Evolutionary conservation across 2,797 vertebrate species (phyloP).

Genomic region (Argya squamiceps): DNA sequence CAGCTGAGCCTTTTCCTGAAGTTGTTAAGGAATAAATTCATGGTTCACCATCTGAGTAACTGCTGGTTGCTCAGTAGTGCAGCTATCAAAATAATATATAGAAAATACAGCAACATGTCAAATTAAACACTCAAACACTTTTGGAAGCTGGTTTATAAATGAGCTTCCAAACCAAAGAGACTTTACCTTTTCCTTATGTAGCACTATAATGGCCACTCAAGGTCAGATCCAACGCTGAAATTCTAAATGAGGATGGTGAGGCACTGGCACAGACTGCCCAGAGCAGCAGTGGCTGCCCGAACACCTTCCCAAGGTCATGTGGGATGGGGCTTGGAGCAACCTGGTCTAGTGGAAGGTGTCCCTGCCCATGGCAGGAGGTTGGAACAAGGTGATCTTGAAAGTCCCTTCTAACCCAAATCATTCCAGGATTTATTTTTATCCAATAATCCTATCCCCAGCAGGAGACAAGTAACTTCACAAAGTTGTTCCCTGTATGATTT

Average conservation of each 20-base stretch:
- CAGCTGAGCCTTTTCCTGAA: not conserved
- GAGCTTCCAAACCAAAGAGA: not conserved
- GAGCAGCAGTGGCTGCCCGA: not conserved
- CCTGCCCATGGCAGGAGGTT: not conserved
- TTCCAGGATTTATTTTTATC: not conserved
- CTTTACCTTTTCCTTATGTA: fast-evolving
- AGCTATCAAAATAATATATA: not conserved
- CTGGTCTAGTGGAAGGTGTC: not conserved
- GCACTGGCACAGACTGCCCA: not conserved
- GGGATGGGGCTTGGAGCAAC: not conserved
- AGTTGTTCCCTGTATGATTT: not conserved
- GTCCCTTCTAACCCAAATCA: not conserved
- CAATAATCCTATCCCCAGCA: no score
- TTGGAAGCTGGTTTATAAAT: not conserved
- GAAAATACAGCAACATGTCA: not conserved
- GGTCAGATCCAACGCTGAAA: not conserved
- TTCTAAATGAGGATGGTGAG: not conserved
- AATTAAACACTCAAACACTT: not conserved
- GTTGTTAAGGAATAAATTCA: fast-evolving
- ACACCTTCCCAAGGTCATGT: not conserved
- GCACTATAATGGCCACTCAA: fast-evolving
- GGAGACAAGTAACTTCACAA: not conserved
- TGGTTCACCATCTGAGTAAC: fast-evolving
- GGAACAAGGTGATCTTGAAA: not conserved
- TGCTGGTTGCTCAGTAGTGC: no score